Evolutionary conservation across 2,888 invertebrate species (phyloP).

Genomic region (Spodoptera exigua): DNA sequence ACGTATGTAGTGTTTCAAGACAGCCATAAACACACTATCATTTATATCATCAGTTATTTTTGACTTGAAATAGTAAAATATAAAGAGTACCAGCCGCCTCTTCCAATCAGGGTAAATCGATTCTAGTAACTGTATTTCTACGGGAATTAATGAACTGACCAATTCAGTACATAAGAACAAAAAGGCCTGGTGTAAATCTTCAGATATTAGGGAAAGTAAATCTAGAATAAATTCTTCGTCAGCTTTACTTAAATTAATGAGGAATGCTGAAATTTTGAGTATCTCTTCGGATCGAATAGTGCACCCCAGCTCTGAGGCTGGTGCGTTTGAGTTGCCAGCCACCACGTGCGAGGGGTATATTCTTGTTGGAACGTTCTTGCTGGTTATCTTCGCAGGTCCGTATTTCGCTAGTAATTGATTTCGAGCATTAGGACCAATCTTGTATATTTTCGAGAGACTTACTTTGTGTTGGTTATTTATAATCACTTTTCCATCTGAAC

Average conservation of each 20-base stretch:
- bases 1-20: slow-evolving; percentile 35
- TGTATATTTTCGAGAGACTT: slow-evolving; percentile 49
- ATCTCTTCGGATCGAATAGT: slow-evolving; percentile 41
- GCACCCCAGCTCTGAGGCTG: slow-evolving; percentile 19
- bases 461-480: slow-evolving; percentile 58
- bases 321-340: slow-evolving; percentile 22
- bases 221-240: slow-evolving; percentile 39
- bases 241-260: slow-evolving; percentile 30
- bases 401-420: slow-evolving; percentile 57
- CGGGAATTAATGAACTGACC: slow-evolving; percentile 23
- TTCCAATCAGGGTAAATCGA: slow-evolving; percentile 37
- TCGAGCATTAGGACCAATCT: slow-evolving; percentile 55
- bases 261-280: slow-evolving; percentile 37
- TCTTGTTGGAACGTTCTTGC: slow-evolving; percentile 61
- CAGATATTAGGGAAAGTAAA: slow-evolving; percentile 30
- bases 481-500: slow-evolving; percentile 58
- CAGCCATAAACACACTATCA: slow-evolving; percentile 28
- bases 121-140: slow-evolving; percentile 16
- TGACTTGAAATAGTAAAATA: slow-evolving; percentile 32
- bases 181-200: slow-evolving; percentile 35
- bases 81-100: slow-evolving; percentile 26
- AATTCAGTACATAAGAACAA: slow-evolving; percentile 39
- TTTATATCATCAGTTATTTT: slow-evolving; percentile 28
- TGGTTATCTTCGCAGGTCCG: slow-evolving; percentile 57
- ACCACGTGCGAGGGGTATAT: slow-evolving; percentile 38